Base-by-base conservation (phyloP, 2,113 vertebrate species). In the Melanerpes formicivorus region DNA sequence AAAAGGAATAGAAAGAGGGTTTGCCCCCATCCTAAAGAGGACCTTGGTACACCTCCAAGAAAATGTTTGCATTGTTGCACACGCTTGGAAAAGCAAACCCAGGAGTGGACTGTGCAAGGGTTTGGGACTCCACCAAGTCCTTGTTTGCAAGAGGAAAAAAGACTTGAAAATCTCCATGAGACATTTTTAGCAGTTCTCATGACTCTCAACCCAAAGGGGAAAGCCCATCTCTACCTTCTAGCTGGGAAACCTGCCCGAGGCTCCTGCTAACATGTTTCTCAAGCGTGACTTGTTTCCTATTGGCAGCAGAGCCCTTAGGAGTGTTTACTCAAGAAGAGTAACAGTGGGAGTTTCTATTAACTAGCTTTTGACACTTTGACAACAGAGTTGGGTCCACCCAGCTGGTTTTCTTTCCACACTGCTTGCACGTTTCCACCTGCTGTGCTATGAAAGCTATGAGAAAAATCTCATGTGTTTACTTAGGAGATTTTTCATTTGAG, bases 381-480 rank as follows among this genome's bases (percentile, higher is more conserved):
- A 70, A 52, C 56, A 71, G 64, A 32, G 48, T 27, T 48, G 72
- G 80, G 25, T 54, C 30, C 23, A 26, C 58, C 42, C 87, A 64
- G 64, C 37, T 85, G 88, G 8, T 13, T 80, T 79, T 59, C 46
- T 18, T 56, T 29, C 58, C 50, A 17, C 54, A 8, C 74, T 22
- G 22, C 40, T 85, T 44, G 27, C 76, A 64, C 5, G 2, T 82
- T 85, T 83, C 80, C 82, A 88, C 90, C 87, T 95, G 87, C 65
- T 56, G 1, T 0, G 1, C 64, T 64, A 50, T 56, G 75, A 80
- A 67, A 93, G 13, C 14, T 3, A 88, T 69, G 91, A 88, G 84
- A 88, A 88, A 81, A 90, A 88, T 75, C 56, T 78, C 23, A 2
- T 74, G 56, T 71, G 86, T 72, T 92, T 90, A 75, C 73, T 75